phyloP scores from a whole-genome alignment of 2,113 vertebrate genomes.

The Poecilia latipinna region DNA sequence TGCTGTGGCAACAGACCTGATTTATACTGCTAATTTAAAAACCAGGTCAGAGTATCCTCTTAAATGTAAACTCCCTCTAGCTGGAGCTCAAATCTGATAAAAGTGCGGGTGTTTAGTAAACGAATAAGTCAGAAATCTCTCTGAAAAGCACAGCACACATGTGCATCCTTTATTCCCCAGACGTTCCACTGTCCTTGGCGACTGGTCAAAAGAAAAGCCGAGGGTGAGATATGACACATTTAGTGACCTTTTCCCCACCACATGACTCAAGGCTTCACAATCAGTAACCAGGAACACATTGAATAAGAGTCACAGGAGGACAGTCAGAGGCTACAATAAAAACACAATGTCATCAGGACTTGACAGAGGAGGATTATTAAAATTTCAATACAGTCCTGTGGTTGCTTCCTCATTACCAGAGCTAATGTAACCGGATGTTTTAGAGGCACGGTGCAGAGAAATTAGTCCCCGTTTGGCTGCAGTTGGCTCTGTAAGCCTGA shows the following conservation, averaged over 20 bases:
- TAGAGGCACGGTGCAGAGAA: slow-evolving; percentile 36
- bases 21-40: slow-evolving; percentile 46
- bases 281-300: slow-evolving; percentile 12
- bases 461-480: slow-evolving; percentile 39
- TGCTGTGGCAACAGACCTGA: slow-evolving; percentile 39
- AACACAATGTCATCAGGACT: slow-evolving; percentile 8
- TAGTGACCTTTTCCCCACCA: slow-evolving; percentile 38
- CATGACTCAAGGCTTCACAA: slow-evolving; percentile 49
- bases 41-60: slow-evolving; percentile 35
- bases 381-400: slow-evolving; percentile 28
- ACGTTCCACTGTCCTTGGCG: slow-evolving; percentile 16
- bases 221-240: slow-evolving; percentile 31
- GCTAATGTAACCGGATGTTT: slow-evolving; percentile 31
- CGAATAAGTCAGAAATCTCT: slow-evolving; percentile 5
- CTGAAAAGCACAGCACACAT: neutral
- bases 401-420: neutral
- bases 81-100: slow-evolving; percentile 5
- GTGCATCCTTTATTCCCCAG: slow-evolving; percentile 11
- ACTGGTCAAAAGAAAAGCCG: slow-evolving; percentile 10
- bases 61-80: slow-evolving; percentile 23
- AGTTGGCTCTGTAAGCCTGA: slow-evolving; percentile 40
- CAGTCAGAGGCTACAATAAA: slow-evolving; percentile 36
- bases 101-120: slow-evolving; percentile 3
- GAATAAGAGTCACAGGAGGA: slow-evolving; percentile 19
- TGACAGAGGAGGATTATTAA: slow-evolving; percentile 33